These are phyloP conservation scores for Galeopterus variegatus DNA, from an alignment of 2,113 vertebrate species.

Conservation along the genomic window DNA sequence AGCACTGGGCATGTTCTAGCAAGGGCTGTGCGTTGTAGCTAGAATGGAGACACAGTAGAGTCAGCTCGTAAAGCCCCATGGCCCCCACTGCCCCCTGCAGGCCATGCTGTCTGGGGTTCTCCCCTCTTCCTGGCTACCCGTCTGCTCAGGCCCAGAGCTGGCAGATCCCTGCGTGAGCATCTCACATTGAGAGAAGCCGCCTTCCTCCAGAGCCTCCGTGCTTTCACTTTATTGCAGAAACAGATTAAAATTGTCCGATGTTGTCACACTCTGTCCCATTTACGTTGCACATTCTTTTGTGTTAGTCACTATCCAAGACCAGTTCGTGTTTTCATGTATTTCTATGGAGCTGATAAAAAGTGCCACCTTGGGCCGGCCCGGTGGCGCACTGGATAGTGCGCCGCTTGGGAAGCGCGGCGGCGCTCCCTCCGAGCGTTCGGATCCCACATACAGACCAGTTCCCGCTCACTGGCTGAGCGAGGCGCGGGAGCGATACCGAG, in stretches of 20 bases:
- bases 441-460: no score
- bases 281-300: neutral
- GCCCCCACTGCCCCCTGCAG: neutral
- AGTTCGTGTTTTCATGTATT: neutral
- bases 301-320: neutral
- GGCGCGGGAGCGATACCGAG: no score
- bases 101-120: neutral
- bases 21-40: no score
- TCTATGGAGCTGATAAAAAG: neutral
- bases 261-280: neutral
- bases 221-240: neutral
- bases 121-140: neutral
- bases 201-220: neutral
- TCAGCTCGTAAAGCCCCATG: fast-evolving
- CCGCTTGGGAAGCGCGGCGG: no score
- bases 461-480: no score
- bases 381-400: no score
- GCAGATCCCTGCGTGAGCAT: neutral
- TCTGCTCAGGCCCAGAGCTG: neutral
- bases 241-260: neutral
- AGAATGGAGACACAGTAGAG: fast-evolving
- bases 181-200: neutral
- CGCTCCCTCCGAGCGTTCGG: no score
- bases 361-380: no score
- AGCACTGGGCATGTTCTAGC: neutral